Evolutionary conservation across 2,113 vertebrate species (phyloP), one percentile per base, ranked within the genome.

Genomic region (Mesitornis unicolor): DNA sequence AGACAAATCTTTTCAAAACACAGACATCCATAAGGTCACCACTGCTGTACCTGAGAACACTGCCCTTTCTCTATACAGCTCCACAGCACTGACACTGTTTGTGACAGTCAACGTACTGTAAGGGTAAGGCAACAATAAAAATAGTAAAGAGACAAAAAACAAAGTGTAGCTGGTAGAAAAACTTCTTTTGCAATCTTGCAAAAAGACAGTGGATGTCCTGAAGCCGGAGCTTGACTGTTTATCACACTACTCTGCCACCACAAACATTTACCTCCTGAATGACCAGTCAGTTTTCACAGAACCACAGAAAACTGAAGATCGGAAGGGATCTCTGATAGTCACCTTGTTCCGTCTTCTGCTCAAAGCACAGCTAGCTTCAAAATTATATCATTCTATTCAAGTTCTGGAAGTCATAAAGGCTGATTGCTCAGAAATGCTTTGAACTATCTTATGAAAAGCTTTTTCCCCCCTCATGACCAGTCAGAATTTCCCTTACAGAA

Each of bases 41-140:
- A 48, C 0, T 25, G 25, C n/a, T 54, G 17, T 19, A 88, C n/a
- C 28, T 47, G 51, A 61, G 84, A 57, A 0, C 54, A 33, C 29
- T 35, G 29, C 14, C 47, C 35, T 26, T 89, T 73, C n/a, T 65
- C 33, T 59, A 33, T 8, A 57, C 6, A 64, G 21, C 24, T 59
- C 40, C 33, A 81, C 13, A 68, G 47, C 42, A 68, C 24, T 60
- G 84, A 54, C 26, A 48, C 2, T 54, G 40, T 31, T 74, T 18
- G 2, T 50, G 20, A 26, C 57, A 80, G 36, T 74, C 48, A 68
- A 29, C 1, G 3, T 63, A 9, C 10, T 54, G 35, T 28, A 28
- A 60, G 14, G 0, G 1, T 48, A 88, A 59, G 38, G 38, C 19
- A 91, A 75, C 15, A 75, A 57, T 13, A 84, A 93, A 69, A 89